Conservation (phyloP, 2,797 vertebrate genomes). For the Epinephelus awoara region DNA sequence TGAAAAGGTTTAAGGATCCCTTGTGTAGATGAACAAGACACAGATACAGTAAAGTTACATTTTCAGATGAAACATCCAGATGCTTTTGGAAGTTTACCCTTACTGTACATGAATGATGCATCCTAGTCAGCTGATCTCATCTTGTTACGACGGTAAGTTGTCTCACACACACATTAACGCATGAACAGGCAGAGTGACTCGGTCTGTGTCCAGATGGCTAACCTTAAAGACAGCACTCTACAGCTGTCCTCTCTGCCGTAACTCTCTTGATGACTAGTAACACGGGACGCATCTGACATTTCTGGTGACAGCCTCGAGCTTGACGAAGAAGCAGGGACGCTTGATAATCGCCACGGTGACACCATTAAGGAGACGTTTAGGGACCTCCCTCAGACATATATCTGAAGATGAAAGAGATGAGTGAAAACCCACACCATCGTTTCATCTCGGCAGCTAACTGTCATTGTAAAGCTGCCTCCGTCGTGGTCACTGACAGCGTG, state of each 20-base stretch:
- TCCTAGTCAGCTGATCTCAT: conserved; percentile 10
- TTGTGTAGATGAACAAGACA: neutral
- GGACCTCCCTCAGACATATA: conserved; percentile 78
- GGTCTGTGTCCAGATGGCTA: conserved; percentile 72
- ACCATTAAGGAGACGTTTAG: conserved; percentile 82
- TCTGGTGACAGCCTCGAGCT: conserved; percentile 74
- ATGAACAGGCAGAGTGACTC: conserved; percentile 31
- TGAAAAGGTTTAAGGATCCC: neutral
- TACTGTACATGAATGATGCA: neutral
- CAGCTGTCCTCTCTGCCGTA: conserved; percentile 66
- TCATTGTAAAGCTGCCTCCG: conserved; percentile 30
- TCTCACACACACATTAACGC: conserved; percentile 23
- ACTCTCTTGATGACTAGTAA: conserved; percentile 62
- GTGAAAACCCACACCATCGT: conserved; percentile 47
- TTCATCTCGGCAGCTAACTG: conserved; percentile 49
- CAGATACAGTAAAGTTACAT: neutral
- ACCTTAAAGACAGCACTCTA: conserved; percentile 74
- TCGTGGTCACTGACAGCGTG: conserved; percentile 24
- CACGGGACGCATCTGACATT: conserved; percentile 78
- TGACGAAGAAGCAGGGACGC: conserved; percentile 57
- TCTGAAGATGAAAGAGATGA: conserved; percentile 70
- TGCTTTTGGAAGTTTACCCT: neutral
- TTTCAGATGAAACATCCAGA: neutral
- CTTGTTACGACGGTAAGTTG: conserved; percentile 14
- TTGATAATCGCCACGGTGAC: conserved; percentile 81